A percentile compares a stretch with the other conserved stretches of the same genome.
phyloP scores from a whole-genome alignment of 1,140 invertebrate genomes.

The Calliopsis andreniformis region DNA sequence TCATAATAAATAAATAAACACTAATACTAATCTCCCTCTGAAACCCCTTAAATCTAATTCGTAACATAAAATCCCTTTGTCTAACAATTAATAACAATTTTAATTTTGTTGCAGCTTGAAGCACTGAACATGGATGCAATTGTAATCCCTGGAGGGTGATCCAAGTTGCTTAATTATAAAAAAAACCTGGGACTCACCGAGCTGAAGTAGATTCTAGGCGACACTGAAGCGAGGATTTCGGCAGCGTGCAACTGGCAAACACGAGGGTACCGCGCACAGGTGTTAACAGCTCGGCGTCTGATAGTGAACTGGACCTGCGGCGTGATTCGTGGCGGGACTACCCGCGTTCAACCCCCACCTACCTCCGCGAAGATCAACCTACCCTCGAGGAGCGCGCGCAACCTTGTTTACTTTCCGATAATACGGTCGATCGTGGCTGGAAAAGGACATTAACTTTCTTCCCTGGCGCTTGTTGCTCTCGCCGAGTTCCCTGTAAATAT shows the following conservation, averaged over 20 bases:
- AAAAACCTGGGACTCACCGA: conserved; percentile 47
- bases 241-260: neutral
- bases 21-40: too few relatives aligned
- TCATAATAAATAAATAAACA: too few relatives aligned
- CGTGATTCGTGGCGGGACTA: conserved; percentile 9
- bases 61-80: too few relatives aligned
- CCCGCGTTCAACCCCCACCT: conserved; percentile 18
- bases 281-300: conserved; percentile 10
- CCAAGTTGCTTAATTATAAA: too few relatives aligned
- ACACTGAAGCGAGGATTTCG: neutral
- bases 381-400: conserved; percentile 43
- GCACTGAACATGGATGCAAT: too few relatives aligned
- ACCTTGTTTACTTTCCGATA: conserved; percentile 38
- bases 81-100: too few relatives aligned
- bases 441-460: neutral
- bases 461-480: too few relatives aligned
- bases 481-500: too few relatives aligned
- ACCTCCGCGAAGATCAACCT: conserved; percentile 38
- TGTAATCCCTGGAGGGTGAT: too few relatives aligned
- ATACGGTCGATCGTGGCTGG: conserved; percentile 30
- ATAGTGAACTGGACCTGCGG: conserved; percentile 41
- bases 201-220: neutral
- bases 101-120: too few relatives aligned
- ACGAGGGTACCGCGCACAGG: neutral
- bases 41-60: too few relatives aligned